Evolutionary conservation across 1,140 invertebrate genomes (phyloP), one percentile per base, ranked within the genome.

Genomic region (Zophobas morio): DNA sequence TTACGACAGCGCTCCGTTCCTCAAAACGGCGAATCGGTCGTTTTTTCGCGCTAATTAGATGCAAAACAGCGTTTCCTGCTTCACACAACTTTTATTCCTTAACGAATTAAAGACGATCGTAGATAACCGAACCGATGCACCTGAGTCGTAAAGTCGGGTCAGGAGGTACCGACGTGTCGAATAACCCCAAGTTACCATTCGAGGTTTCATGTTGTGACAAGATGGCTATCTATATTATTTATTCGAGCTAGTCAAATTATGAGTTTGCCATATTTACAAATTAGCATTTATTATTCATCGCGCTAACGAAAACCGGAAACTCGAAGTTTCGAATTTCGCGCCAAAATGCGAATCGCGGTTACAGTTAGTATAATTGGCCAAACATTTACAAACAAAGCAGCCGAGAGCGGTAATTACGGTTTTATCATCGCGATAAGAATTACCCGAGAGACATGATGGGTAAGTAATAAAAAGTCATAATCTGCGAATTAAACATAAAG

Each of bases 31-130:
- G 42, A 46, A 46, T 49, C 36, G 35, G 20, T 54, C 35, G 20
- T 20, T 53, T 56, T 73, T 73, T 66, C n/a, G 1, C 37, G 8
- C 4, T 66, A 66, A 66, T 66, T 66, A 66, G 60, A 66, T 66
- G 60, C 60, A 66, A 66, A 66, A 66, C 37, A 46, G n/a, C 60
- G 60, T 66, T 66, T 66, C 60, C 60, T 51, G 37, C 42, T 66
- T 66, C 60, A 66, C 60, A 66, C 60, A 42, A 40, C 60, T 66
- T 34, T 40, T 39, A 20, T 40, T 66, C 42, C 42, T 37, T 66
- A 66, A 66, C 60, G 60, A 66, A 66, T 60, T 60, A 60, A 60
- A 57, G 32, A 32, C 34, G 34, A 37, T 63, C 57, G 3, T 2
- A 51, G 49, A 51, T 51, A 51, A 20, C 6, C 6, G 39, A 63